phyloP scores from a whole-genome alignment of 2,113 vertebrate genomes.

The Lepisosteus osseus region DNA sequence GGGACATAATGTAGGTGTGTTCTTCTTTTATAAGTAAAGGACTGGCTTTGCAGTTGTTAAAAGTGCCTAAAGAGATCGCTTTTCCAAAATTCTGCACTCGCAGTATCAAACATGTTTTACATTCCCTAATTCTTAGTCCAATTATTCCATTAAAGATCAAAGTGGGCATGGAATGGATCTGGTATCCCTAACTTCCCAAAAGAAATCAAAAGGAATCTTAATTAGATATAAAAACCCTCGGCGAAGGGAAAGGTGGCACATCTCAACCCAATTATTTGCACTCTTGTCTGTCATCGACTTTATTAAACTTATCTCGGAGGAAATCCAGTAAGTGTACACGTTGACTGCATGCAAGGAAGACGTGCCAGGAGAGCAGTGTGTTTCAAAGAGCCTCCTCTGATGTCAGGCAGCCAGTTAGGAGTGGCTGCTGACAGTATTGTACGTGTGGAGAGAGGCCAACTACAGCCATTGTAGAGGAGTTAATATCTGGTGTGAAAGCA shows the following conservation, averaged over 20 bases:
- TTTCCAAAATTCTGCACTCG: background rate
- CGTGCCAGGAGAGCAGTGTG: background rate
- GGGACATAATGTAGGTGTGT: background rate
- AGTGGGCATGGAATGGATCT: slow-evolving; percentile 5
- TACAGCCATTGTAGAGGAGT: background rate
- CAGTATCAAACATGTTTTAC: background rate
- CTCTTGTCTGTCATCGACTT: slow-evolving; percentile 18
- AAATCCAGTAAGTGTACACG: slow-evolving; percentile 15
- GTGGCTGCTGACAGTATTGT: slow-evolving; percentile 10
- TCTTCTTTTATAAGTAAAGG: background rate
- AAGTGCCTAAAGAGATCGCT: background rate
- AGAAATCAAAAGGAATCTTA: slow-evolving; percentile 23
- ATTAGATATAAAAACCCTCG: slow-evolving; percentile 18
- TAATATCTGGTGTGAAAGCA: too few species aligned
- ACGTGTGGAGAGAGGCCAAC: background rate
- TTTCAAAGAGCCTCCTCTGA: slow-evolving; percentile 5
- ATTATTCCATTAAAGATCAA: slow-evolving; percentile 23
- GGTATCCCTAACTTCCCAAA: slow-evolving; percentile 8
- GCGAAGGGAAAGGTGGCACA: slow-evolving; percentile 10
- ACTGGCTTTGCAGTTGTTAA: background rate
- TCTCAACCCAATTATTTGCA: slow-evolving; percentile 24
- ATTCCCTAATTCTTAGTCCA: background rate
- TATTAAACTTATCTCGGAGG: slow-evolving; percentile 25
- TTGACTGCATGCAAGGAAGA: slow-evolving; percentile 3
- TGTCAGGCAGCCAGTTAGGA: slow-evolving; percentile 1